Evolutionary conservation across 2,113 vertebrate genomes (phyloP).

Genomic region (Carassius carassius): DNA sequence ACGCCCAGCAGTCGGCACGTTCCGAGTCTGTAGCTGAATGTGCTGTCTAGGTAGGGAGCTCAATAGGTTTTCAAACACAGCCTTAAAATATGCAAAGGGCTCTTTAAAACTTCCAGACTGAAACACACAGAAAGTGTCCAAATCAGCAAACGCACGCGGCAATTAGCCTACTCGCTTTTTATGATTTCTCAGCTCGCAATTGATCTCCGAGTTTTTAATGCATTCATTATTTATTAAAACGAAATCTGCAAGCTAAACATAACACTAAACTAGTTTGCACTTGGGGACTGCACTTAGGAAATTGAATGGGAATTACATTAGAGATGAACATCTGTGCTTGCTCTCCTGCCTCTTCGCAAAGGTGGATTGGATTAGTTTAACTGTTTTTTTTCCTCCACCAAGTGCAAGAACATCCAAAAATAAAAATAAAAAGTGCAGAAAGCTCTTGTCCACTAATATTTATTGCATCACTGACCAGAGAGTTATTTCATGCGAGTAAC

Average conservation of each 20-base stretch:
- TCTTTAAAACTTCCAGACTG: conserved; percentile 59
- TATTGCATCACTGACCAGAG: conserved; percentile 34
- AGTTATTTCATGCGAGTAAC: conserved; percentile 25
- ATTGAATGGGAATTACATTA: conserved; percentile 93
- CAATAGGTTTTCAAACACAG: conserved; percentile 36
- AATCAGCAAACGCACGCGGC: conserved; percentile 75
- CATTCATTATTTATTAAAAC: conserved; percentile 93
- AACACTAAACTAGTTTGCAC: conserved; percentile 89
- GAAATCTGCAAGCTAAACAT: conserved; percentile 94
- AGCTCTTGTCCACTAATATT: conserved; percentile 40
- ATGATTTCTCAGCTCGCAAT: conserved; percentile 87
- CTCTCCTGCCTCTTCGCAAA: conserved; percentile 83
- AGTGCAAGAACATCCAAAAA: conserved; percentile 64
- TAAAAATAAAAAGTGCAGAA: conserved; percentile 61
- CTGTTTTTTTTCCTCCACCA: conserved; percentile 67
- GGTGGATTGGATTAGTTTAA: conserved; percentile 87
- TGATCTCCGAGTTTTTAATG: conserved; percentile 88
- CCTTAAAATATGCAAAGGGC: conserved; percentile 48
- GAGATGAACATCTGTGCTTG: conserved; percentile 88
- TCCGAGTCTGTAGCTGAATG: conserved; percentile 32
- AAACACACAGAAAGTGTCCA: conserved; percentile 58
- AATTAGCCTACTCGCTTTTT: conserved; percentile 80
- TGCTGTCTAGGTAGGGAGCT: neutral
- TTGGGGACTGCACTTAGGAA: conserved; percentile 88
- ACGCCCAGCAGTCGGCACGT: neutral